Conservation (phyloP, 2,797 vertebrate species). For the Myiothlypis coronata region DNA sequence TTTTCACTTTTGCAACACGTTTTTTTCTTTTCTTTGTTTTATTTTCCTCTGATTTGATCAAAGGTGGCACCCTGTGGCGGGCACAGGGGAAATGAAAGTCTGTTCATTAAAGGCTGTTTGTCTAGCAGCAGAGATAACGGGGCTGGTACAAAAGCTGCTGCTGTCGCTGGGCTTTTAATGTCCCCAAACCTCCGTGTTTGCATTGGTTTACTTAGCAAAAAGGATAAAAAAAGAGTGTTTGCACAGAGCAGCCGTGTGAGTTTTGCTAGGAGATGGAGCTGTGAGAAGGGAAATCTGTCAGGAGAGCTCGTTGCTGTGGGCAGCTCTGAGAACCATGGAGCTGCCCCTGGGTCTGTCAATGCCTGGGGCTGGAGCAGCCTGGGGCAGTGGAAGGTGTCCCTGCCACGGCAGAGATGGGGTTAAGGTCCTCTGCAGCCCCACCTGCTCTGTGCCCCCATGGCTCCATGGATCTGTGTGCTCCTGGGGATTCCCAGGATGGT, state of each 20-base stretch:
- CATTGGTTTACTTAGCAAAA: not conserved
- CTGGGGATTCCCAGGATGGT: not conserved
- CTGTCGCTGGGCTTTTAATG: not conserved
- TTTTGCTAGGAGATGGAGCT: not conserved
- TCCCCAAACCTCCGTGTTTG: not conserved
- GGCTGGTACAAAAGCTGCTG: not conserved
- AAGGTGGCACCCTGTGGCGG: not conserved
- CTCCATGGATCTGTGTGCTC: not conserved
- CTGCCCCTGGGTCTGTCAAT: not conserved
- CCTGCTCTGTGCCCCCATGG: accelerated
- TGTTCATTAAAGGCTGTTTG: not conserved
- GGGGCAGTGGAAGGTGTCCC: not conserved
- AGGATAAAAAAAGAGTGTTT: not conserved
- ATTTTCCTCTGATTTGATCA: not conserved
- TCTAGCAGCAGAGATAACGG: not conserved
- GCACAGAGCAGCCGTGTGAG: not conserved
- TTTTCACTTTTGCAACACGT: not conserved
- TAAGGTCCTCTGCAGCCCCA: not conserved
- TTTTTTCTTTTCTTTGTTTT: not conserved
- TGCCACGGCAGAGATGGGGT: not conserved
- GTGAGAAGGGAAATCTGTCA: not conserved
- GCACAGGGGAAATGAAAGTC: not conserved
- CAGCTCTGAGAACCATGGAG: not conserved
- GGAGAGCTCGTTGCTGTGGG: not conserved
- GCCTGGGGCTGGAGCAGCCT: too few relatives aligned